phyloP scores from a whole-genome alignment of 2,113 vertebrate species.

The Seriola quinqueradiata region DNA sequence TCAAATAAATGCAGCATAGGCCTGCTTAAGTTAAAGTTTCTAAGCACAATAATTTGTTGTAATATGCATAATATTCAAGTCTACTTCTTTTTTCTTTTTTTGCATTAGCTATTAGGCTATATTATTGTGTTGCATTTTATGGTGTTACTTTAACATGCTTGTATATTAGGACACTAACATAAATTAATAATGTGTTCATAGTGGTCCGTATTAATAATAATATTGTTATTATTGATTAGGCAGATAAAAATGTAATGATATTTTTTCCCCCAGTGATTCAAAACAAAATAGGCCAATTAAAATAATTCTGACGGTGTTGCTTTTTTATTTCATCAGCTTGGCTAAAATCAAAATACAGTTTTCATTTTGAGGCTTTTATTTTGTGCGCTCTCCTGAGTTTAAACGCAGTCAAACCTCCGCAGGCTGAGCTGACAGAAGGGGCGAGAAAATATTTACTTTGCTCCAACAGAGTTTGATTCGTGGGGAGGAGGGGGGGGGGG shows the following conservation, averaged over 20 bases:
- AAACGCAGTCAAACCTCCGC: neutral
- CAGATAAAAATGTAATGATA: neutral
- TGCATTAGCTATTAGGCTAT: neutral
- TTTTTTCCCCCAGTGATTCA: too few species aligned
- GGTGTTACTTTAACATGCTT: neutral
- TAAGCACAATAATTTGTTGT: too few species aligned
- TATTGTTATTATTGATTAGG: neutral
- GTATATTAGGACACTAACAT: neutral
- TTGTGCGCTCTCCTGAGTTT: neutral
- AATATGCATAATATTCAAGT: too few species aligned
- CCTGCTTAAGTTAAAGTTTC: neutral
- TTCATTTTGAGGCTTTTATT: neutral
- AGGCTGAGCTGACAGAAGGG: slow-evolving; percentile 65
- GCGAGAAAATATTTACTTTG: slow-evolving; percentile 73
- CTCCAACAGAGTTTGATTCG: slow-evolving; percentile 66
- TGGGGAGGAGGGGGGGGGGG: slow-evolving; percentile 47
- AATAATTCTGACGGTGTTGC: too few species aligned
- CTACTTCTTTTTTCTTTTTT: too few species aligned
- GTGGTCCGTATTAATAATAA: too few species aligned
- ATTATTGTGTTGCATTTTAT: neutral
- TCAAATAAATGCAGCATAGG: neutral
- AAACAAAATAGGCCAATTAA: neutral
- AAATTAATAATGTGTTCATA: neutral
- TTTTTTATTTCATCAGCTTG: neutral
- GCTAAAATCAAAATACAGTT: neutral